Evolutionary conservation across 2,113 vertebrate genomes (phyloP), one percentile per base, ranked within the genome.

Genomic region (Podiceps cristatus): DNA sequence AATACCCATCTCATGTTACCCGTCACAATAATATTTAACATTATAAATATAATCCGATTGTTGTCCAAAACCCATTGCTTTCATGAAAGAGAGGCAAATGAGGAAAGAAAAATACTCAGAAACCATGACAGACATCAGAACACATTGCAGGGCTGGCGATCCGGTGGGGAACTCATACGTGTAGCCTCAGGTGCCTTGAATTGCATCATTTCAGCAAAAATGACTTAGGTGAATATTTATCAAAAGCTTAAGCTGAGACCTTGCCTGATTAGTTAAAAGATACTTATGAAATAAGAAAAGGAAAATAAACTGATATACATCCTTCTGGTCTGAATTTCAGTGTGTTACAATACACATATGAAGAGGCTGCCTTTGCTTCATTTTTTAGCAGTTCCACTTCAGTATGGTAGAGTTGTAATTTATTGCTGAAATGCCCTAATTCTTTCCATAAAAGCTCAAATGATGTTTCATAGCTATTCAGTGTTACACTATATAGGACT

Each of bases 401-500:
- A 62, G 16, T 28, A 45, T 11, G 8, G 62, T 17, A 37, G 69
- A 42, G 24, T 35, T 68, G 27, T 29, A 42, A 40, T 28, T 49
- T 45, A 60, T n/a, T 68, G 56, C 37, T 68, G 66, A 86, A 86
- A 66, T 37, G 45, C n/a, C 74, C 72, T 24, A 45, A 31, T 44
- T 80, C 28, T 85, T 62, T 37, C 62, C 49, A 62, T 33, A 64
- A 93, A 95, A 88, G 37, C 16, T 92, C 71, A 75, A 53, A 63
- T 69, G 22, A 2, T 20, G 9, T 45, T 59, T 40, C 33, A 8
- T 44, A 35, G 19, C 88, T 75, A 35, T 13, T 58, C 68, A 55
- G 37, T 40, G 20, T 55, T 24, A 52, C 10, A 60, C 37, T 72
- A 33, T 5, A 13, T 2, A 59, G 25, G 50, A 98, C 99, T 99